These are phyloP conservation scores for Sphyrna mokarran DNA, from an alignment of 2,113 vertebrate genomes.

Conservation along the genomic window DNA sequence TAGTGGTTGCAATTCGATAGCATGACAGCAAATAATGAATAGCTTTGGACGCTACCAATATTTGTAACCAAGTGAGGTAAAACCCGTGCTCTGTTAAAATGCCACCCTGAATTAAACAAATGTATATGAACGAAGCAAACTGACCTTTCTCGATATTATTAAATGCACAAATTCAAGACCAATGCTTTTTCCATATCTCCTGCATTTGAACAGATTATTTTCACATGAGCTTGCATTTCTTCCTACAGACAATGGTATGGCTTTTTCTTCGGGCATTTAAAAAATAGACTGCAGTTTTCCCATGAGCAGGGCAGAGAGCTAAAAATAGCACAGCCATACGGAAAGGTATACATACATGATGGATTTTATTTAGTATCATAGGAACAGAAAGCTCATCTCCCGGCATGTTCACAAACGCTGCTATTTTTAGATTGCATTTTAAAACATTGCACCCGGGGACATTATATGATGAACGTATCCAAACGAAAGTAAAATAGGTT, in stretches of 20 bases:
- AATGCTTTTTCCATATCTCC: neutral
- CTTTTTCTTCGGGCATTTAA: constrained; percentile 23
- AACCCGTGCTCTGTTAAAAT: neutral
- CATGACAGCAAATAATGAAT: neutral
- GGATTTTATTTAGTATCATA: neutral
- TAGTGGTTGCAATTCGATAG: neutral
- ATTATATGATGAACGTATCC: neutral
- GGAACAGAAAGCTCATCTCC: neutral
- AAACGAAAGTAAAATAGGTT: neutral
- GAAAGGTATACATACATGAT: constrained; percentile 12
- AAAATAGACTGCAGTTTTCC: constrained; percentile 37
- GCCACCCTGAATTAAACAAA: neutral
- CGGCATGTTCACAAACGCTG: neutral
- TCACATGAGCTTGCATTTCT: neutral
- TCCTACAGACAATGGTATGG: neutral
- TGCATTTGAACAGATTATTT: neutral
- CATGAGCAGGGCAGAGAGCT: constrained; percentile 26
- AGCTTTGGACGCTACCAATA: neutral
- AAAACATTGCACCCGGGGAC: neutral
- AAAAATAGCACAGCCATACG: constrained; percentile 26
- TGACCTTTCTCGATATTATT: neutral
- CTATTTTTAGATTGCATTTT: neutral
- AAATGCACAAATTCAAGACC: neutral
- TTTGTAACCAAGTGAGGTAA: neutral
- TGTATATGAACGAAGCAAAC: neutral